phyloP scores from a whole-genome alignment of 2,113 vertebrate genomes.

The Trochalopteron elliotii region DNA sequence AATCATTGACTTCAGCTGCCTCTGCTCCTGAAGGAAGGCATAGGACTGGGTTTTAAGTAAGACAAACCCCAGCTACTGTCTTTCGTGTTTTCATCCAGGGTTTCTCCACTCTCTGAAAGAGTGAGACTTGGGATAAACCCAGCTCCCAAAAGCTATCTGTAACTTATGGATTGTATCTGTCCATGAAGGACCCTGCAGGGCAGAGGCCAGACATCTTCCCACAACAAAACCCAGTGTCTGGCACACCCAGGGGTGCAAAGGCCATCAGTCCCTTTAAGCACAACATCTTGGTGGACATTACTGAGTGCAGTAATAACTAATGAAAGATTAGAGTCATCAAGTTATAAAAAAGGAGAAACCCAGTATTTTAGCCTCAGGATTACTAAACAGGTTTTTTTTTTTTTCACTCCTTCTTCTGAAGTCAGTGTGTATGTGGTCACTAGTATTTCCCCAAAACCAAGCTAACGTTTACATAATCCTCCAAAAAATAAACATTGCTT shows the following conservation, averaged over 20 bases:
- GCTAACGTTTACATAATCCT: not conserved
- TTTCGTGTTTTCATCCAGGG: not conserved
- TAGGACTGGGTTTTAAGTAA: not conserved
- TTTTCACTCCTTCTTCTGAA: not conserved
- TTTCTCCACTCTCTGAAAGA: not conserved
- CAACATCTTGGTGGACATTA: not conserved
- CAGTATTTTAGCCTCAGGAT: not conserved
- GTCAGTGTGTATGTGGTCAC: not conserved
- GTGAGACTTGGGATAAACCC: not conserved
- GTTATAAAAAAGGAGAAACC: not conserved
- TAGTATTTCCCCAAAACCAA: not conserved
- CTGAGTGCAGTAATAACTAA: not conserved
- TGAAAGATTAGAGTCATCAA: not conserved
- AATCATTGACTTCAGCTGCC: not conserved
- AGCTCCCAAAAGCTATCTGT: not conserved
- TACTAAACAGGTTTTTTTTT: not conserved
- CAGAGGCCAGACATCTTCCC: not conserved
- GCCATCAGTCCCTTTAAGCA: not conserved
- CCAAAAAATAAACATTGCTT: not conserved
- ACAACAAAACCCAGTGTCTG: not conserved
- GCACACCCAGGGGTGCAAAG: not conserved
- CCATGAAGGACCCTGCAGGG: not conserved
- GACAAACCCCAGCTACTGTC: not conserved
- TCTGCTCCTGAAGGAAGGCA: not conserved
- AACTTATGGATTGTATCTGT: not conserved